Conservation (phyloP, 2,113 vertebrate species). For the Peromyscus maniculatus region DNA sequence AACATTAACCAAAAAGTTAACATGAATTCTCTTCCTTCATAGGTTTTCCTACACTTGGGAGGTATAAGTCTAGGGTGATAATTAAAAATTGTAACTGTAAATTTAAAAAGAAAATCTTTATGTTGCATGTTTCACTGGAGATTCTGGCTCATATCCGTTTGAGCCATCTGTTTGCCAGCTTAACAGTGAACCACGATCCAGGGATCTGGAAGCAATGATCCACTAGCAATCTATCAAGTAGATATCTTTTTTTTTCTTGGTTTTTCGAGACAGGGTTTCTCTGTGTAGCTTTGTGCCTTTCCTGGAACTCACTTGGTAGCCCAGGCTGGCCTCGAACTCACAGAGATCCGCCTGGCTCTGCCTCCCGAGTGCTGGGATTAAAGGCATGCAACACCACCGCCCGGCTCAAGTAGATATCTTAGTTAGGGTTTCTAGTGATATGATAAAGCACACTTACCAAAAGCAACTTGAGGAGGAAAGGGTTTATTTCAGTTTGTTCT, state of each 20-base stretch:
- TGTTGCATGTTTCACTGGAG: not conserved
- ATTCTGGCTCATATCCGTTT: not conserved
- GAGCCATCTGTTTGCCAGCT: not conserved
- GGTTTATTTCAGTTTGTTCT: too few relatives aligned
- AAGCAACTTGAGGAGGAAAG: not conserved
- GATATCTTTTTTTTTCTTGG: not conserved
- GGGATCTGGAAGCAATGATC: not conserved
- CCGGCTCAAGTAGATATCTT: not conserved
- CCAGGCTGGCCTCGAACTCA: too few relatives aligned
- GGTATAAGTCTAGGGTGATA: not conserved
- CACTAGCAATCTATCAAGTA: not conserved
- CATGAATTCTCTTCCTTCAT: not conserved
- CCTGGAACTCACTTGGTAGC: too few relatives aligned
- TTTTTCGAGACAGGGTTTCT: too few relatives aligned
- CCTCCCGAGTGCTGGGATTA: too few relatives aligned
- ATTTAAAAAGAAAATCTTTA: not conserved
- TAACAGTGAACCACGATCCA: not conserved
- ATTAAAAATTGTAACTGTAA: not conserved
- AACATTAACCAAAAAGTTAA: not conserved
- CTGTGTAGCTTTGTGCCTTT: too few relatives aligned
- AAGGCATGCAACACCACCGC: too few relatives aligned
- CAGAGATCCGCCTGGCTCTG: too few relatives aligned
- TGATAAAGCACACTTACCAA: not conserved
- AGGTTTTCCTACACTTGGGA: not conserved
- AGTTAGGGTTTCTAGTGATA: not conserved